Evolutionary conservation across 2,888 invertebrate genomes (phyloP).

Genomic region (Oasisia sp.): DNA sequence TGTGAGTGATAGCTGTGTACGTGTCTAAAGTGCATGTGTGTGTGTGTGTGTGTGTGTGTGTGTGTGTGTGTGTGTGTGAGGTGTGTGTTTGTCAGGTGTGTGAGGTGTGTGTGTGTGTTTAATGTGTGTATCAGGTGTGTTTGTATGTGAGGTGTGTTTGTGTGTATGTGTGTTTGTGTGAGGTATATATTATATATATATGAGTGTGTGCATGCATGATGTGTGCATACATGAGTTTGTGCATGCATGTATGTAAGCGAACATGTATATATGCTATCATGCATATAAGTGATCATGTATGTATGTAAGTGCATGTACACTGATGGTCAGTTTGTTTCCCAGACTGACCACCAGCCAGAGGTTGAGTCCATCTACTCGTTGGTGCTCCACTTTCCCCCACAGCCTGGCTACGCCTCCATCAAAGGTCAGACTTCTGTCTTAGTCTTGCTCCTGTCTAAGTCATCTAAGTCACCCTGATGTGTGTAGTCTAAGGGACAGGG

Average conservation of each 20-base stretch:
- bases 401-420: not conserved
- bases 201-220: constrained; percentile 7
- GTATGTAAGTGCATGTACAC: constrained; percentile 30
- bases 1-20: too few relatives aligned
- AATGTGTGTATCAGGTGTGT: constrained; percentile 26
- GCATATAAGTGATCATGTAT: constrained; percentile 25
- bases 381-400: not conserved
- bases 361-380: not conserved
- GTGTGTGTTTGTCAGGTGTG: too few relatives aligned
- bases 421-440: not conserved
- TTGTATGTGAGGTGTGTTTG: not conserved
- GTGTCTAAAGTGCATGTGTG: constrained; percentile 32
- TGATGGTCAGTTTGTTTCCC: not conserved
- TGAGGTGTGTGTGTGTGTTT: too few relatives aligned
- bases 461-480: not conserved
- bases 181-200: too few relatives aligned
- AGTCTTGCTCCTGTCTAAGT: not conserved
- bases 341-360: not conserved
- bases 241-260: constrained; percentile 14
- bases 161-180: constrained; percentile 17
- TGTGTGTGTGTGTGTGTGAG: constrained; percentile 17
- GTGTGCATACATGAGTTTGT: not conserved
- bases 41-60: constrained; percentile 31
- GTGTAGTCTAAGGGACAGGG: not conserved
- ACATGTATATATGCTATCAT: too few relatives aligned